Evolutionary conservation across 2,888 invertebrate genomes (phyloP).

Genomic region (Catonia carolina): DNA sequence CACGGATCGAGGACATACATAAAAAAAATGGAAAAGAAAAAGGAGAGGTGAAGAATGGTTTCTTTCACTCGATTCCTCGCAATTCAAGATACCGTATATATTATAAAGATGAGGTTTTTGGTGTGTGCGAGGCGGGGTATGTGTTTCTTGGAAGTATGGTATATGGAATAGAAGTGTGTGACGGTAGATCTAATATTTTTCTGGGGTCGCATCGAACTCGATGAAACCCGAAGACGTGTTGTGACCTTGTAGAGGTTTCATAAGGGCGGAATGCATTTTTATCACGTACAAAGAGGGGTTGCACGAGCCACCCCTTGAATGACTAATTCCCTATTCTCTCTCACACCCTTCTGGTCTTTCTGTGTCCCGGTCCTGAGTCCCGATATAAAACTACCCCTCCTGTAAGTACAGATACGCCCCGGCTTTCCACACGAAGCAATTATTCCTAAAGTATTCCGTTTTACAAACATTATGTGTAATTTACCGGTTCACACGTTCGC

Average conservation of each 20-base stretch:
- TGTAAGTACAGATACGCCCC: background rate
- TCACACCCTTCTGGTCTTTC: background rate
- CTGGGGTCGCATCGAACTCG: background rate
- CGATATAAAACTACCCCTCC: background rate
- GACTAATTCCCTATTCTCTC: constrained; percentile 9
- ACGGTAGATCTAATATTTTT: constrained; percentile 9
- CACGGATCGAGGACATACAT: too few species aligned
- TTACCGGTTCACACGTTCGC: constrained; percentile 9
- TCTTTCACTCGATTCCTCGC: too few species aligned
- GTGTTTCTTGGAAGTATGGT: too few species aligned
- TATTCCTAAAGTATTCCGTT: constrained; percentile 8
- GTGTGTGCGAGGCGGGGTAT: too few species aligned
- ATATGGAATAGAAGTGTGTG: too few species aligned
- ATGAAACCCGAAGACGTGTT: constrained; percentile 11
- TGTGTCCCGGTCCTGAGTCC: background rate
- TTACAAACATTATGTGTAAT: constrained; percentile 12
- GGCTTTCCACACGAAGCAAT: constrained; percentile 4
- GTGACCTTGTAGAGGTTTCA: constrained; percentile 14
- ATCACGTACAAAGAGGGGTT: constrained; percentile 13
- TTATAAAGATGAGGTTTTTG: too few species aligned
- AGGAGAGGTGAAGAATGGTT: too few species aligned
- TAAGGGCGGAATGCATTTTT: constrained; percentile 10
- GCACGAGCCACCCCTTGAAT: constrained; percentile 3
- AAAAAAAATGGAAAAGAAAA: too few species aligned
- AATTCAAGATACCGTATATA: too few species aligned